A percentile compares a stretch with the other conserved stretches of the same genome.
phyloP scores from a whole-genome alignment of 2,113 vertebrate species.

The Tiliqua scincoides region DNA sequence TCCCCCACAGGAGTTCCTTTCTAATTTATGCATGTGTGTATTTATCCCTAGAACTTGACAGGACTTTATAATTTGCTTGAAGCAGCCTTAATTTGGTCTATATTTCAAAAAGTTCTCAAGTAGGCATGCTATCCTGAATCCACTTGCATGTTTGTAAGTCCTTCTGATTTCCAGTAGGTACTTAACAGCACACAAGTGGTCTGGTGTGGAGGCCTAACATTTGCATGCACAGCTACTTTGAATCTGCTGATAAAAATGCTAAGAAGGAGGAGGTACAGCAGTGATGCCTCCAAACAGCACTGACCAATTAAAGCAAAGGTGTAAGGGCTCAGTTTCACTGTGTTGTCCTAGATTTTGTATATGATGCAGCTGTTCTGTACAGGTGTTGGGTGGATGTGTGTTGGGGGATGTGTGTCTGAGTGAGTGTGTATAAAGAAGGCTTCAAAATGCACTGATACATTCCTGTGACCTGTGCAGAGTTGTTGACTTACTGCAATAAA shows the following conservation, averaged over 20 bases:
- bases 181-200: not conserved
- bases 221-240: not conserved
- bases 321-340: fast-evolving
- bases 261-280: not conserved
- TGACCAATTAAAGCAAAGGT: not conserved
- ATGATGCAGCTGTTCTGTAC: not conserved
- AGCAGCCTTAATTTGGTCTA: not conserved
- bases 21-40: fast-evolving
- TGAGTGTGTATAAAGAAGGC: not conserved
- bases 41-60: fast-evolving
- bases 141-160: not conserved
- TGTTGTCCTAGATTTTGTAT: not conserved
- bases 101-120: not conserved
- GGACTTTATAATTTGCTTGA: fast-evolving
- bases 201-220: not conserved
- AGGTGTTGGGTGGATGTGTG: not conserved
- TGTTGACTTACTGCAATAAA: not conserved
- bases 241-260: not conserved
- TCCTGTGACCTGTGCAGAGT: constrained; percentile 9
- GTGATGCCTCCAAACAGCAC: fast-evolving
- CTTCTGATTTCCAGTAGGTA: not conserved
- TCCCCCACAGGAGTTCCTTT: not conserved
- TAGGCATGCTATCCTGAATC: constrained; percentile 9
- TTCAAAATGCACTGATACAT: constrained; percentile 31
- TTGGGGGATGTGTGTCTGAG: not conserved